Evolutionary conservation across 2,888 invertebrate species (phyloP).

Genomic region (Zootermopsis nevadensis): DNA sequence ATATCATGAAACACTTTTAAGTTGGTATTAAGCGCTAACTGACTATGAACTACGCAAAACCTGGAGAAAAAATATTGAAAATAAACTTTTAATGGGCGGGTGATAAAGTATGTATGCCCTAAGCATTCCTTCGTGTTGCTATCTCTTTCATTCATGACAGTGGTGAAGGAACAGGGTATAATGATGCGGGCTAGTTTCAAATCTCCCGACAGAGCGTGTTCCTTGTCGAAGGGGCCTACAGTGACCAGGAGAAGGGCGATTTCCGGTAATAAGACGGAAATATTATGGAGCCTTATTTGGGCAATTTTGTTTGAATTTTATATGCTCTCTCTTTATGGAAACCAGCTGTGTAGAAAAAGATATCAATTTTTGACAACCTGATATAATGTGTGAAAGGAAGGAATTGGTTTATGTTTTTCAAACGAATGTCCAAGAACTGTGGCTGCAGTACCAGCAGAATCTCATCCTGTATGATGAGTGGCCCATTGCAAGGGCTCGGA

Average conservation of each 20-base stretch:
- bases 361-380: background rate
- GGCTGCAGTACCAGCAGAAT: background rate
- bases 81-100: slow-evolving; percentile 15
- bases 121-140: background rate
- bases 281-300: background rate
- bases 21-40: slow-evolving; percentile 22
- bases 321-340: background rate
- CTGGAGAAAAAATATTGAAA: slow-evolving; percentile 4
- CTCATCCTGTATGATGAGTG: background rate
- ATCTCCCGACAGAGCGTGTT: slow-evolving; percentile 8
- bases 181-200: background rate
- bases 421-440: slow-evolving; percentile 19
- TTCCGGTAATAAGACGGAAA: background rate
- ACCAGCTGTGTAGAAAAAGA: background rate
- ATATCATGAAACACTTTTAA: background rate
- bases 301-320: slow-evolving; percentile 12
- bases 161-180: slow-evolving; percentile 18
- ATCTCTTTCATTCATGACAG: background rate
- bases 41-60: slow-evolving; percentile 5
- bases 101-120: background rate
- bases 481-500: slow-evolving; percentile 45
- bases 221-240: background rate
- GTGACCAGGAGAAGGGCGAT: background rate
- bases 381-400: slow-evolving; percentile 2
- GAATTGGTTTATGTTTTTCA: slow-evolving; percentile 26